Conservation (phyloP, 2,797 vertebrate genomes). For the Myotis findleyi region DNA sequence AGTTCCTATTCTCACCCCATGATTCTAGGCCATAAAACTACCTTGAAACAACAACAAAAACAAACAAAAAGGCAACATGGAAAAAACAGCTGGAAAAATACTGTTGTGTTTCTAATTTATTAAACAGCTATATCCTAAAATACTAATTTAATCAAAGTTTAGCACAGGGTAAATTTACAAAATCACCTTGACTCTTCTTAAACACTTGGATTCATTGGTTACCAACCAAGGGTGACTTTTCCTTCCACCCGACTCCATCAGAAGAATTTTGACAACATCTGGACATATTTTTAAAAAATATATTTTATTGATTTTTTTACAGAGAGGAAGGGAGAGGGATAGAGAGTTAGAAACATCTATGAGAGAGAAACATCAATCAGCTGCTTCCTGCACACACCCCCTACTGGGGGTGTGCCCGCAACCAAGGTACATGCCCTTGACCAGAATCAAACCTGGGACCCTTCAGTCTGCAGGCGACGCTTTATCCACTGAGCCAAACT, state of each 20-base stretch:
- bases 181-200: neutral
- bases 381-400: no score
- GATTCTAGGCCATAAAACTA: neutral
- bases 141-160: neutral
- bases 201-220: constrained; percentile 2
- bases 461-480: no score
- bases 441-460: no score
- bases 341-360: no score
- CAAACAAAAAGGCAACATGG: neutral
- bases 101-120: neutral
- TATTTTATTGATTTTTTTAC: no score
- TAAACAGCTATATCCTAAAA: constrained; percentile 10
- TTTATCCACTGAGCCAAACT: no score
- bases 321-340: no score
- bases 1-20: neutral
- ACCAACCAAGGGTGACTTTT: neutral
- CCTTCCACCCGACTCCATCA: neutral
- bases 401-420: no score
- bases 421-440: no score
- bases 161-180: constrained; percentile 3
- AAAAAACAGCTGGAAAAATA: constrained; percentile 6
- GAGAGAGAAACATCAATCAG: no score
- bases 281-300: no score
- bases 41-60: neutral
- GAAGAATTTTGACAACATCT: neutral